A percentile compares a stretch with the other conserved stretches of the same genome.
Conservation (phyloP, 2,888 invertebrate genomes). For the Cheilosia grossa region DNA sequence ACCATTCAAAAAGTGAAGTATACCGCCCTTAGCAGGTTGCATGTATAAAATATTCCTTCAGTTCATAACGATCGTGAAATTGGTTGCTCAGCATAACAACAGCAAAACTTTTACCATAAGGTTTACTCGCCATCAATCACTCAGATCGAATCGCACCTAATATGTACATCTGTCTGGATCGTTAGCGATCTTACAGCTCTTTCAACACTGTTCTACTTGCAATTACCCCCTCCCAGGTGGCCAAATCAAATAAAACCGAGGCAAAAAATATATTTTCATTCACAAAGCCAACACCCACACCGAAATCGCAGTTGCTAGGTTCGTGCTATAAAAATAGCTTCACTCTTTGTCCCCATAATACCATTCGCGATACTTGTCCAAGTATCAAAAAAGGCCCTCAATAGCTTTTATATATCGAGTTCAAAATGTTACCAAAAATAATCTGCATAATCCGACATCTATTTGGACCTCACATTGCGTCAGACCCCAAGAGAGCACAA, state of each 20-base stretch:
- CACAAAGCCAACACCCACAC: not conserved
- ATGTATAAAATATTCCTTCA: too few species aligned
- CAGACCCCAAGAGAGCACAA: slow-evolving; percentile 47
- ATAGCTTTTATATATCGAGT: slow-evolving; percentile 19
- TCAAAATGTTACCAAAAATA: slow-evolving; percentile 29
- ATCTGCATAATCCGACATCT: slow-evolving; percentile 65
- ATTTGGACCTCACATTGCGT: slow-evolving; percentile 62
- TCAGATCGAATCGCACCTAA: not conserved
- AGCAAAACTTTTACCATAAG: too few species aligned
- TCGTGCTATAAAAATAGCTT: slow-evolving; percentile 14
- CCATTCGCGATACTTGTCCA: slow-evolving; percentile 19
- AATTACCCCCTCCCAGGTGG: not conserved
- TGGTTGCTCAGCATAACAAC: too few species aligned
- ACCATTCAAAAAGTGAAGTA: too few species aligned
- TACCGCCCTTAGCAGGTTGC: too few species aligned
- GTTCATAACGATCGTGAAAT: too few species aligned
- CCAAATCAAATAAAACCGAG: too few species aligned
- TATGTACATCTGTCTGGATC: slow-evolving; percentile 1
- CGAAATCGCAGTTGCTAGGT: not conserved
- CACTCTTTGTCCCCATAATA: slow-evolving; percentile 8
- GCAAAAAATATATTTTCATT: not conserved
- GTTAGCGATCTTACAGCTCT: not conserved
- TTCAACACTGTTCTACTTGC: not conserved
- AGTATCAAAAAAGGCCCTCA: not conserved
- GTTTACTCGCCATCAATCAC: not conserved